Conservation (phyloP, 2,113 vertebrate species). For the Eurystomus gularis region DNA sequence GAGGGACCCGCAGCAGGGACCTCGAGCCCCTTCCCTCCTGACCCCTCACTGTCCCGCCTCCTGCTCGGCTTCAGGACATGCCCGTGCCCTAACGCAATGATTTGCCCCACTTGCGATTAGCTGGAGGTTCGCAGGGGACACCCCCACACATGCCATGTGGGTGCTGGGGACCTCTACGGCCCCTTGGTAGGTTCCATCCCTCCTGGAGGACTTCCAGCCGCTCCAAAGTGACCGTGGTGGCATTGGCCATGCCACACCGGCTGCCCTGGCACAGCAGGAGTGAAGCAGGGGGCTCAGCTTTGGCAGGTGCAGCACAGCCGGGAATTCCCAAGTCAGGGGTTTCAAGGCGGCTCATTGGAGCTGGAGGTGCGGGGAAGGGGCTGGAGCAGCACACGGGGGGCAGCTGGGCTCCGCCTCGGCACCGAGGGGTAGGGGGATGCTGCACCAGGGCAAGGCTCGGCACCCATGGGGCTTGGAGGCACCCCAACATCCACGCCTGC, state of each 20-base stretch:
- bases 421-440: rapidly evolving
- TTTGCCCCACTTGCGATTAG: not conserved
- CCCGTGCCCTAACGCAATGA: not conserved
- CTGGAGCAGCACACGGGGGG: not conserved
- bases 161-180: not conserved
- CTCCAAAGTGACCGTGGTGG: not conserved
- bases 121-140: not conserved
- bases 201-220: not conserved
- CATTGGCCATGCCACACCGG: rapidly evolving
- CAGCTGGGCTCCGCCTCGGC: rapidly evolving
- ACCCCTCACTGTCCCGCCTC: not conserved
- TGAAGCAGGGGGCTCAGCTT: not conserved
- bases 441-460: not conserved
- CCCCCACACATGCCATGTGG: not conserved
- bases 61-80: not conserved
- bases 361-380: not conserved
- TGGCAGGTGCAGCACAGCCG: not conserved
- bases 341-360: not conserved
- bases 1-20: not conserved
- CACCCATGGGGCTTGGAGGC: rapidly evolving
- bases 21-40: not conserved
- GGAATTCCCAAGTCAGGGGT: not conserved
- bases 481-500: rapidly evolving
- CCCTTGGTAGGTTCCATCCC: not conserved
- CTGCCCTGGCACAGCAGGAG: not conserved